phyloP scores from a whole-genome alignment of 1,140 invertebrate genomes.

The Penaeus vannamei region DNA sequence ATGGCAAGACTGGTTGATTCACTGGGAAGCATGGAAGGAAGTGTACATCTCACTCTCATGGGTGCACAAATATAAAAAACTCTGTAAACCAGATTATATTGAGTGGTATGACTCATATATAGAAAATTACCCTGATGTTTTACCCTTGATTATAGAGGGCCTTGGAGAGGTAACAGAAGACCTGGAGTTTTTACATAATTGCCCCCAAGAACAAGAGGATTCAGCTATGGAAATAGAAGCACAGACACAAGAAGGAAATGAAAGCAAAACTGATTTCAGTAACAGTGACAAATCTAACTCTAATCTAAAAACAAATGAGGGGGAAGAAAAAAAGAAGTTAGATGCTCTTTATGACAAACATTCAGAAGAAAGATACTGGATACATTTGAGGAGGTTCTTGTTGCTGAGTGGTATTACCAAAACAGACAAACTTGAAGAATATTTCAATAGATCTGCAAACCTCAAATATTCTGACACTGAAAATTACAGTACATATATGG shows the following conservation, averaged over 20 bases:
- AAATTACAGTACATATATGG: not conserved
- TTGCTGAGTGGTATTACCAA: constrained; percentile 1
- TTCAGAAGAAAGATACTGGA: constrained; percentile 45
- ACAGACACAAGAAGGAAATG: too few species aligned
- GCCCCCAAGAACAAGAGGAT: not conserved
- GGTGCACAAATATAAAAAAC: constrained; percentile 43
- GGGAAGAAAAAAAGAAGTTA: not conserved
- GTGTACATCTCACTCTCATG: constrained; percentile 50
- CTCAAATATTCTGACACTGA: not conserved
- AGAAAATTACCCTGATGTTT: constrained; percentile 44
- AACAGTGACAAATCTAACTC: too few species aligned
- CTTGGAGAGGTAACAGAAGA: constrained; percentile 9
- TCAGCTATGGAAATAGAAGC: too few species aligned
- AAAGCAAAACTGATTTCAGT: too few species aligned
- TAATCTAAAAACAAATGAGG: not conserved
- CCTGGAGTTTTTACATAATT: not conserved
- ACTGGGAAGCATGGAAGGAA: constrained; percentile 58
- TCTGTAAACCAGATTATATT: constrained; percentile 33
- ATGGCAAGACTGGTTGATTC: constrained; percentile 39
- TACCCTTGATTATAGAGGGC: constrained; percentile 43
- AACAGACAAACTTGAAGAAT: constrained; percentile 16
- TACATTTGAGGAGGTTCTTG: constrained; percentile 50
- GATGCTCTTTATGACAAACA: constrained; percentile 45
- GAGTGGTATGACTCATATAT: constrained; percentile 53
- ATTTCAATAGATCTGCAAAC: not conserved